Percentiles rank a stretch among this genome's conserved stretches.
Conservation (phyloP, 2,797 vertebrate genomes). For the Betta splendens region DNA sequence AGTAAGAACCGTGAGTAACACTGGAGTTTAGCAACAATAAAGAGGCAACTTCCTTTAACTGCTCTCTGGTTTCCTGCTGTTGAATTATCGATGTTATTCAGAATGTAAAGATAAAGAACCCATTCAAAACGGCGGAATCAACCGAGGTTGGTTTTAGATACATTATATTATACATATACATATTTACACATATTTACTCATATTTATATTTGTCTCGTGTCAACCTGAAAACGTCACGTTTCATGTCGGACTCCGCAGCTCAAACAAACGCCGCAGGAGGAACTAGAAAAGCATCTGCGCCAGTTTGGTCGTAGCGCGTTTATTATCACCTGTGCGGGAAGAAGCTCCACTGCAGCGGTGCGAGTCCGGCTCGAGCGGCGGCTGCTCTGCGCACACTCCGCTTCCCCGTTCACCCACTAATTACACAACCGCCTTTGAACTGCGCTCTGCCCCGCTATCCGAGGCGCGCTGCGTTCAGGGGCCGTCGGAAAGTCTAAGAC, state of each 20-base stretch:
- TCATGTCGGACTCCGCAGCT: not conserved
- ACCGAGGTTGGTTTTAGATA: no score
- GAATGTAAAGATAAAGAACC: no score
- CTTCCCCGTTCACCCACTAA: slow-evolving; percentile 41
- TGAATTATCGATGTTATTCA: no score
- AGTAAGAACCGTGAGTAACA: no score
- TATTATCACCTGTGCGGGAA: not conserved
- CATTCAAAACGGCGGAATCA: no score
- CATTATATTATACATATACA: no score
- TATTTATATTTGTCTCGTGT: not conserved
- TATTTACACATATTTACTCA: no score
- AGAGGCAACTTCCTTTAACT: no score
- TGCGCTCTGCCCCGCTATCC: slow-evolving; percentile 44
- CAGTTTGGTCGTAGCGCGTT: not conserved
- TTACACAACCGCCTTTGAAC: slow-evolving; percentile 52
- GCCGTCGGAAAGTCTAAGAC: not conserved
- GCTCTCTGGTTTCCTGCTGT: no score
- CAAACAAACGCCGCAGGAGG: no score
- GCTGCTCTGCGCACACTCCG: not conserved
- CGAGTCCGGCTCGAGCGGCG: slow-evolving; percentile 14
- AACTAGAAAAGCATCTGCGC: no score
- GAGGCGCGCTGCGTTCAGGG: slow-evolving; percentile 31
- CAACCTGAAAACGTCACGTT: not conserved
- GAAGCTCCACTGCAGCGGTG: slow-evolving; percentile 23
- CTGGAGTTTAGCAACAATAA: no score